Evolutionary conservation across 2,113 vertebrate species (phyloP).

Genomic region (Diglossa brunneiventris): DNA sequence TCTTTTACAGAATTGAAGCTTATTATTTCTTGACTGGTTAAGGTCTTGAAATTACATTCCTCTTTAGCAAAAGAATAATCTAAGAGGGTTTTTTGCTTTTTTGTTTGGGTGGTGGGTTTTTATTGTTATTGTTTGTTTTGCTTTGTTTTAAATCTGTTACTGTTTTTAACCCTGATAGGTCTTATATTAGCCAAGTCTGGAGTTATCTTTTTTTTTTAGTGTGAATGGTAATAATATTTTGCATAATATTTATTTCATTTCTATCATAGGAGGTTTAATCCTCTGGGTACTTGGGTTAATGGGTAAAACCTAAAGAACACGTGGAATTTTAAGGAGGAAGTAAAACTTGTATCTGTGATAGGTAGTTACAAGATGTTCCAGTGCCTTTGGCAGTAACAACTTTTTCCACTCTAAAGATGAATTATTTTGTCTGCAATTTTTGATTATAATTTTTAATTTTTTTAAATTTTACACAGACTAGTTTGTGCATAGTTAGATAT

Average conservation of each 20-base stretch:
- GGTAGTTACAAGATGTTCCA: neutral
- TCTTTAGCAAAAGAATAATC: neutral
- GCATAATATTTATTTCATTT: neutral
- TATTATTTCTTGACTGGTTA: neutral
- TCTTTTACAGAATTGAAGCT: neutral
- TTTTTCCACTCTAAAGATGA: neutral
- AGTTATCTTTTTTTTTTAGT: neutral
- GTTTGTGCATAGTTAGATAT: neutral
- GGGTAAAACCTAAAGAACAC: neutral
- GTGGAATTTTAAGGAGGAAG: neutral
- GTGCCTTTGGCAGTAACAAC: neutral
- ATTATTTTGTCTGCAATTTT: neutral
- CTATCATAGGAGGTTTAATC: neutral
- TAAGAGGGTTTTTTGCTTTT: fast-evolving
- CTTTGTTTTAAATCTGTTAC: neutral
- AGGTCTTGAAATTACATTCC: neutral
- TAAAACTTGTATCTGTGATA: neutral
- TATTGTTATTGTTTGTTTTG: neutral
- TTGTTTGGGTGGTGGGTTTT: neutral
- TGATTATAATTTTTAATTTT: neutral
- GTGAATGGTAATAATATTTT: neutral
- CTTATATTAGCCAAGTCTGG: neutral
- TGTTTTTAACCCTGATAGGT: neutral
- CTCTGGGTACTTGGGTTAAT: neutral
- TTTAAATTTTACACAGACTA: neutral